Base-by-base conservation (phyloP, 2,888 invertebrate species). In the Maniola hyperantus region DNA sequence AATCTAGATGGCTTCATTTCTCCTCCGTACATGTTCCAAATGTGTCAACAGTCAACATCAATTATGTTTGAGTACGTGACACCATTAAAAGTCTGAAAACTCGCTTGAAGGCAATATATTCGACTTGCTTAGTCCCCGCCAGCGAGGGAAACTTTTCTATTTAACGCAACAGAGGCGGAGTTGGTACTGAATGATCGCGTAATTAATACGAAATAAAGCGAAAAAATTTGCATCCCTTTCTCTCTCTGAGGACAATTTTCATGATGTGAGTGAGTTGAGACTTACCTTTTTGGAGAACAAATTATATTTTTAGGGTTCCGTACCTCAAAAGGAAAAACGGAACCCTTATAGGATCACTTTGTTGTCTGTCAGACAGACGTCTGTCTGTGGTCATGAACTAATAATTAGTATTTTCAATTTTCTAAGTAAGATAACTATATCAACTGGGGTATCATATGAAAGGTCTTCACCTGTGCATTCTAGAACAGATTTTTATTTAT, bases 71-170 rank as follows among this genome's bases (percentile, higher is more conserved):
- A 64, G 67, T 61, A 69, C 69, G 69, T 69, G 69, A 69, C 57
- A 50, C 67, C 64, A 69, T 69, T 69, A 69, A 69, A 69, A 69
- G 69, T 69, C 67, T 64, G 67, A 69, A 69, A 69, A 69, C 67
- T 67, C 64, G 58, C 66, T 66, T 67, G 64, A 64, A 69, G 60
- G 69, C 66, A 69, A 67, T 69, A 67, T 67, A 67, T 67, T 69
- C 64, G 63, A 66, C 69, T 69, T 68, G 63, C 62, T 66, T 68
- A 60, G 57, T 20, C 44, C 62, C 63, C 64, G 46, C 53, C 53
- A 53, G 60, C 36, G 59, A 26, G 61, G 58, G n/a, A 36, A 67
- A 69, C 60, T 69, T 69, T 67, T 67, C 61, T 67, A 66, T 69
- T 69, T 61, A 55, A 57, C 57, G 67, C 64, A 61, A 67, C 57